A percentile compares a stretch with the other conserved stretches of the same genome.
These are phyloP conservation scores for Limnodromus scolopaceus DNA, from an alignment of 2,797 vertebrate species.

Conservation along the genomic window DNA sequence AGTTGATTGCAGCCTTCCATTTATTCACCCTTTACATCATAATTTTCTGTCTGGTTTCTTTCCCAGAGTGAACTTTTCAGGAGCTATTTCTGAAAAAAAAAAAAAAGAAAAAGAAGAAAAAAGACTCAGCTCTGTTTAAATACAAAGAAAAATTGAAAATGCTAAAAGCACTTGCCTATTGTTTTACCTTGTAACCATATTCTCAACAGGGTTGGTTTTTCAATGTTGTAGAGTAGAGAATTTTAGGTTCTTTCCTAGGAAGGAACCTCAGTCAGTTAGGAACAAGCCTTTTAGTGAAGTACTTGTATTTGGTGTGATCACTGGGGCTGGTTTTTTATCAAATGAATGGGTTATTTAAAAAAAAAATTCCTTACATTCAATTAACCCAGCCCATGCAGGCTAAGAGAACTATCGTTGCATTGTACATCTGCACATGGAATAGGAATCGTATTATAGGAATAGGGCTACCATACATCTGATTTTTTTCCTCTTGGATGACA, in stretches of 20 bases:
- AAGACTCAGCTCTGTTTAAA: not conserved
- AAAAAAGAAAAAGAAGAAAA: not conserved
- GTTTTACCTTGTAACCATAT: not conserved
- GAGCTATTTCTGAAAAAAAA: not conserved
- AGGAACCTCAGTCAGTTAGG: not conserved
- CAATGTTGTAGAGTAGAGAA: not conserved
- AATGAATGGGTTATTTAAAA: conserved; percentile 16
- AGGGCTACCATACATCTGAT: conserved; percentile 29
- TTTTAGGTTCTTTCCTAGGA: not conserved
- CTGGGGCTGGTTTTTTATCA: conserved; percentile 36
- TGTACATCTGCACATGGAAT: conserved; percentile 36
- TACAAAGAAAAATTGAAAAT: not conserved
- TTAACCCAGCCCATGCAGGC: conserved; percentile 17
- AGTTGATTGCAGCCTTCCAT: not conserved
- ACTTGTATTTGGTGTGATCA: not conserved
- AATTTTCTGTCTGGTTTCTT: not conserved
- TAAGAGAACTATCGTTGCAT: conserved; percentile 44
- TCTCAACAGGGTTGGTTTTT: not conserved
- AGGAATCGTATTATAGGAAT: conserved; percentile 1
- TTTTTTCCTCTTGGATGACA: conserved; percentile 46
- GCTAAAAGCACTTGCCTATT: not conserved
- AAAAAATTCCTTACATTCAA: conserved; percentile 9
- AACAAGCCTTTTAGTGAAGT: not conserved
- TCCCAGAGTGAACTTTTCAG: not conserved
- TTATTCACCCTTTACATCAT: not conserved